Conservation (phyloP, 2,113 vertebrate genomes). For the Pyrgilauda ruficollis region DNA sequence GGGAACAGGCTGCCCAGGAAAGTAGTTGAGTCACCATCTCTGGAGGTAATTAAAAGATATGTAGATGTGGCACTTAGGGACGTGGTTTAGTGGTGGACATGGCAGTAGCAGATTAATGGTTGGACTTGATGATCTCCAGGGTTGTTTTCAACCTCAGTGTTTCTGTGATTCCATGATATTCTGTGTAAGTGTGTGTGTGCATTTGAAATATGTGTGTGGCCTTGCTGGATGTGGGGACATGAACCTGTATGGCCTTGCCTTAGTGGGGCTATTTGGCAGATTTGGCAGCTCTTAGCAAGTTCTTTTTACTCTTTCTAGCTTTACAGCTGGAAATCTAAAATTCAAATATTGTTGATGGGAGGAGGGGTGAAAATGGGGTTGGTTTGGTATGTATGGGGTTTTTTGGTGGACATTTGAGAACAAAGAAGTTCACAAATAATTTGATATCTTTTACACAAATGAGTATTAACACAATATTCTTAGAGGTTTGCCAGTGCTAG, state of each 20-base stretch:
- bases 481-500: not conserved
- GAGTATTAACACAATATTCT: not conserved
- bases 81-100: not conserved
- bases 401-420: not conserved
- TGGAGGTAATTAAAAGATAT: not conserved
- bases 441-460: not conserved
- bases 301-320: not conserved
- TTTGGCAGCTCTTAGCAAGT: not conserved
- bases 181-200: not conserved
- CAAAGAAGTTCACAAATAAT: not conserved
- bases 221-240: not conserved
- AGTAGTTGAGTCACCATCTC: not conserved
- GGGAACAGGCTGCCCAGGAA: not conserved
- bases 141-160: not conserved
- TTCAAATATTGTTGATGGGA: not conserved
- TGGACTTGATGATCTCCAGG: not conserved
- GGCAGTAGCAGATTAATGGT: not conserved
- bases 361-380: not conserved
- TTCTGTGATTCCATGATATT: not conserved
- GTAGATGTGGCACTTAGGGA: not conserved
- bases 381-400: rapidly evolving
- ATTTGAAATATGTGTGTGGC: not conserved
- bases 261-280: not conserved
- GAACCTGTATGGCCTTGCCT: not conserved
- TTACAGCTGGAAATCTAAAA: not conserved